Evolutionary conservation across 2,113 vertebrate genomes (phyloP).

Genomic region (Callionymus lyra): DNA sequence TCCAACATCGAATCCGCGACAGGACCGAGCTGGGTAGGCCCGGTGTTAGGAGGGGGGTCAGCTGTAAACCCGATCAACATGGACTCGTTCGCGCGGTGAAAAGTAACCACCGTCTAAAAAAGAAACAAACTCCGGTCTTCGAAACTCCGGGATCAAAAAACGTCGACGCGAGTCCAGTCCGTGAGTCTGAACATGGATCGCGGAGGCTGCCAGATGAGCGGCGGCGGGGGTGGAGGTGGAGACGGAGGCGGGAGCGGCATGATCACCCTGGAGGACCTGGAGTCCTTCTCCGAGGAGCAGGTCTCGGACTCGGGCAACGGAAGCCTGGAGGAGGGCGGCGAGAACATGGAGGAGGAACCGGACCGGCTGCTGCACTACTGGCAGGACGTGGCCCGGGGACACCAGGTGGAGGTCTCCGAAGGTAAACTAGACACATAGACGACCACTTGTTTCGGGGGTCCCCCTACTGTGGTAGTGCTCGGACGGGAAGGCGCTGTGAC

Average conservation of each 20-base stretch:
- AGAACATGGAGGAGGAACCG: constrained; percentile 57
- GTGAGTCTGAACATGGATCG: constrained; percentile 56
- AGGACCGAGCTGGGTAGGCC: neutral
- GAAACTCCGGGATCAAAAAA: too few species aligned
- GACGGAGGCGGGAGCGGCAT: constrained; percentile 29
- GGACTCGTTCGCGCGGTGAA: neutral
- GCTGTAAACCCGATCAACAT: neutral
- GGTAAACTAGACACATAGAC: constrained; percentile 54
- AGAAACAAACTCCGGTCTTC: too few species aligned
- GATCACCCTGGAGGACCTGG: constrained; percentile 81
- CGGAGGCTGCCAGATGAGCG: constrained; percentile 68
- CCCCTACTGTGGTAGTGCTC: too few species aligned
- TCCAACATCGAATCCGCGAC: neutral
- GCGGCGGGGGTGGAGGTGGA: constrained; percentile 28
- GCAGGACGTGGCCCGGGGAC: constrained; percentile 77
- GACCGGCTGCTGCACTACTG: constrained; percentile 76
- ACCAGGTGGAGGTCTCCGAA: constrained; percentile 77
- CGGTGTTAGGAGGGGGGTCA: neutral
- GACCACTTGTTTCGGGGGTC: neutral
- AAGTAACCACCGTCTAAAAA: too few species aligned
- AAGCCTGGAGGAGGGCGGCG: constrained; percentile 60
- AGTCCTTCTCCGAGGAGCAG: constrained; percentile 69
- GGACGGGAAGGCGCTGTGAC: too few species aligned
- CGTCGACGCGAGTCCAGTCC: too few species aligned
- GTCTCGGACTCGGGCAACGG: constrained; percentile 66